Percentiles rank a stretch among this genome's conserved stretches.
Conservation (phyloP, 2,888 invertebrate genomes). For the Apodemia zela region DNA sequence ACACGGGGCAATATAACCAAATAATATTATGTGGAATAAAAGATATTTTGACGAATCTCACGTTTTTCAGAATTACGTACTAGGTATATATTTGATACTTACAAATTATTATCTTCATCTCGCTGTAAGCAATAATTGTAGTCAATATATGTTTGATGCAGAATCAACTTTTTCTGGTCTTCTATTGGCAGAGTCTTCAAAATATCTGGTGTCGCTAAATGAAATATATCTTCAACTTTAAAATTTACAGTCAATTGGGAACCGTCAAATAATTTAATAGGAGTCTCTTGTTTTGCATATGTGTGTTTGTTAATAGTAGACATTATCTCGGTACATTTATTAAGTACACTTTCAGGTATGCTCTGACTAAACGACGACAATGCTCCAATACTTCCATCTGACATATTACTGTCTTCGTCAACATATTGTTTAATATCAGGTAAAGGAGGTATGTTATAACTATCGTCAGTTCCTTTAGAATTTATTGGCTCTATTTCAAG, state of each 20-base stretch:
- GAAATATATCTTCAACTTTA: constrained; percentile 47
- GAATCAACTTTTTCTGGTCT: constrained; percentile 40
- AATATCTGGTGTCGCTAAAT: constrained; percentile 44
- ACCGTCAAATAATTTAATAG: constrained; percentile 34
- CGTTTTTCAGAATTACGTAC: too few species aligned
- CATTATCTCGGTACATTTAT: constrained; percentile 29
- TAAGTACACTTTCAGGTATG: constrained; percentile 35
- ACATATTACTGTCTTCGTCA: constrained; percentile 46
- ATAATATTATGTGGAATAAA: too few species aligned
- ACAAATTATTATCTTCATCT: constrained; percentile 58
- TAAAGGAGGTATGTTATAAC: constrained; percentile 3
- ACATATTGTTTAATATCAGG: constrained; percentile 35
- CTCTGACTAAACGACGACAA: constrained; percentile 39
- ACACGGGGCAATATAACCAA: too few species aligned
- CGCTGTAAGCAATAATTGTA: constrained; percentile 45
- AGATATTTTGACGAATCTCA: too few species aligned
- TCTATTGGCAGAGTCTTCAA: constrained; percentile 34
- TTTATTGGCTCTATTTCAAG: constrained; percentile 7
- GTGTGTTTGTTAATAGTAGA: constrained; percentile 36
- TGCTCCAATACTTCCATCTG: constrained; percentile 43
- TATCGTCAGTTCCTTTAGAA: neutral
- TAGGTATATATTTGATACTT: constrained; percentile 40
- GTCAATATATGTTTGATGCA: constrained; percentile 51
- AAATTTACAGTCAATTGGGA: constrained; percentile 35
- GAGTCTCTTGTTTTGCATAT: constrained; percentile 17